Evolutionary conservation across 2,113 vertebrate genomes (phyloP).

Genomic region (Colossoma macropomum): DNA sequence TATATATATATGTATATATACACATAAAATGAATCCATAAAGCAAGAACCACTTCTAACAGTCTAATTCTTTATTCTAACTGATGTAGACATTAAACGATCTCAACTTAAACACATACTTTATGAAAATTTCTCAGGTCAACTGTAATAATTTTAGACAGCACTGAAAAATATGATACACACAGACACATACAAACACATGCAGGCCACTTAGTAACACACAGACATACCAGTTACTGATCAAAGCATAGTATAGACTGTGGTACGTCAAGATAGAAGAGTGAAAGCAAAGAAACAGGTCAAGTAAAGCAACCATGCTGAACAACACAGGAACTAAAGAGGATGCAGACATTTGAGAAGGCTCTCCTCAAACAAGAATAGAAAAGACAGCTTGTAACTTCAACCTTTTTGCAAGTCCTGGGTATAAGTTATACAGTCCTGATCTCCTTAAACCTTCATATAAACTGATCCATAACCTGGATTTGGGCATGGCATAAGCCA

Average conservation of each 20-base stretch:
- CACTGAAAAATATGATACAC: background rate
- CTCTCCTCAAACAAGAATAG: background rate
- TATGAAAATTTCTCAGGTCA: background rate
- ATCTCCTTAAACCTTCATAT: too few species aligned
- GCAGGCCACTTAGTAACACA: background rate
- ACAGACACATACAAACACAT: background rate
- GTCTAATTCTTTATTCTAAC: background rate
- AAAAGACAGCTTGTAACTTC: background rate
- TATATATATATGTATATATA: background rate
- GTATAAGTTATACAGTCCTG: background rate
- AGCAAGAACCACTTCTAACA: background rate
- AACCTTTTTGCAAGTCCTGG: too few species aligned
- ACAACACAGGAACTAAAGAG: background rate
- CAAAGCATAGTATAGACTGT: background rate
- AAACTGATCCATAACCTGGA: too few species aligned
- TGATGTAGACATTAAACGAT: background rate
- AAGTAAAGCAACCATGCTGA: background rate
- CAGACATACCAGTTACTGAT: background rate
- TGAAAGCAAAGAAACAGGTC: slow-evolving; percentile 6
- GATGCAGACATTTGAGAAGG: background rate
- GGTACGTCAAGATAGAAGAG: background rate
- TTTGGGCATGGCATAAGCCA: too few species aligned
- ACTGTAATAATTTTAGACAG: background rate
- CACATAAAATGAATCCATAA: background rate
- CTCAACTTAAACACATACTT: background rate